Conservation (phyloP, 2,888 invertebrate genomes). For the Chamaedrilus cognettii region DNA sequence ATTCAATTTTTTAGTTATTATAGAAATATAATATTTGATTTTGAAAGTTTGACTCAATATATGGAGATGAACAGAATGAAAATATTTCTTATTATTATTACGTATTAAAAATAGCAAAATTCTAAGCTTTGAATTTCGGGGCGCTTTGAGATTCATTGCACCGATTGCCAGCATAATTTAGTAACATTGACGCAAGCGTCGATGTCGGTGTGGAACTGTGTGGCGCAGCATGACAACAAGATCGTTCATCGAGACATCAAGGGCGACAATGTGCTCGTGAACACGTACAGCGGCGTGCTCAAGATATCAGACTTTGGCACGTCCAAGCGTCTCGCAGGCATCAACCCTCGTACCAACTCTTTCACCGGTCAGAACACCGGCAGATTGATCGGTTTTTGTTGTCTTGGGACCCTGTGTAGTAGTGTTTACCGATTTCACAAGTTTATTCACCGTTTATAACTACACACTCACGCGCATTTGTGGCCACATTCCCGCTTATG, state of each 20-base stretch:
- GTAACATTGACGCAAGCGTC: conserved; percentile 36
- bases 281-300: conserved; percentile 96
- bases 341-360: conserved; percentile 74
- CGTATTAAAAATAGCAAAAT: background rate
- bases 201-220: background rate
- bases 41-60: too few species aligned
- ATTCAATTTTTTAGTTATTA: too few species aligned
- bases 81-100: background rate
- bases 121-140: background rate
- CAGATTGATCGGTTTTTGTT: too few species aligned
- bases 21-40: too few species aligned
- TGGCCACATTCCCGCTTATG: too few species aligned
- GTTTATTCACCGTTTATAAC: too few species aligned
- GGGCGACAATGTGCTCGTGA: conserved; percentile 97
- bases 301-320: conserved; percentile 99
- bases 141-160: background rate
- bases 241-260: conserved; percentile 99
- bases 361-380: conserved; percentile 76
- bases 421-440: too few species aligned
- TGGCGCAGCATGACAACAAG: conserved; percentile 84
- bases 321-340: conserved; percentile 91
- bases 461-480: too few species aligned
- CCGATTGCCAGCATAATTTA: background rate
- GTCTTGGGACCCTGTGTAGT: too few species aligned
- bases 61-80: too few species aligned